Evolutionary conservation across 2,888 invertebrate species (phyloP), one percentile per base, ranked within the genome.

Genomic region (Pseudanteris insignis): DNA sequence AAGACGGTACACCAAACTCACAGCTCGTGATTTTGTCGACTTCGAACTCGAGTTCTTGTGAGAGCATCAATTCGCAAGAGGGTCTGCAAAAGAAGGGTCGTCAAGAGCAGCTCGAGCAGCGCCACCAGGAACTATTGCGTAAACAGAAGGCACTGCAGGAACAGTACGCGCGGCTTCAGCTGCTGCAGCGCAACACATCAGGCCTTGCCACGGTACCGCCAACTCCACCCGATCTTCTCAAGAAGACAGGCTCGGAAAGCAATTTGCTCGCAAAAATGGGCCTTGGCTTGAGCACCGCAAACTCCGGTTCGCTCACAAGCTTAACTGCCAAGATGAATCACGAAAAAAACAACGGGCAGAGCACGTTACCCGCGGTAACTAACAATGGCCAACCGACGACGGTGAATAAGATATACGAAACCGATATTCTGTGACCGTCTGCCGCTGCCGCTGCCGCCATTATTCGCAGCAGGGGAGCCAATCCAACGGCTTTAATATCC

Each of bases 91-190:
- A 83, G 10, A 85, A 85, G 63, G 84, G 83, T 51, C 84, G 91
- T 0, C 91, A 91, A 71, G 86, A 89, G 58, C 86, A 90, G 40
- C 83, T 95, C 41, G 94, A 94, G 75, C 89, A 90, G 73, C 86
- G 94, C 2, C 95, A 95, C 75, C 92, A 93, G 76, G 94, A 95
- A 74, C 83, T 95, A 13, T 81, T 95, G 8, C 88, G 90, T 66
- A 94, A 94, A 72, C 95, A 95, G 76, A 89, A 89, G 69, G 89
- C 92, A 10, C 83, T 95, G 11, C 94, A 95, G 77, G 94, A 95
- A 72, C 95, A 95, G 76, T 95, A 94, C 79, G 91, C 92, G 10
- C 86, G 94, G 12, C 81, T 95, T 55, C 94, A 95, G 77, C 90
- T 92, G 81, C 85, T 94, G 65, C 94, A 94, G 76, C 86, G 92